These are phyloP conservation scores for Thunnus thynnus DNA, from an alignment of 2,113 vertebrate genomes.

Conservation along the genomic window DNA sequence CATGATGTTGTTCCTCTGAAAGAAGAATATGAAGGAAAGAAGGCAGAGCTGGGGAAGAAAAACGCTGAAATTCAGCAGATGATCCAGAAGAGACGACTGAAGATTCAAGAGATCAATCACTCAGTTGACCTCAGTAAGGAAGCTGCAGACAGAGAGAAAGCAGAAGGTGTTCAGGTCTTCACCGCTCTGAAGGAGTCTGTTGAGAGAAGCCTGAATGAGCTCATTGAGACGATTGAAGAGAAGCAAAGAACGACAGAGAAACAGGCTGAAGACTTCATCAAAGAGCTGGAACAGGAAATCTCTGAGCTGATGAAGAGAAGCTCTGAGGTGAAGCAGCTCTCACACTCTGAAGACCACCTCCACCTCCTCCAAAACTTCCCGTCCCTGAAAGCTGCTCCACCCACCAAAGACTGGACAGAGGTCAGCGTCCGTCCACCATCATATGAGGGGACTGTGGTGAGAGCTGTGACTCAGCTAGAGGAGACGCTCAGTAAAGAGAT, in stretches of 20 bases:
- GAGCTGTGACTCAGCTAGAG: not conserved
- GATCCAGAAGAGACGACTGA: too few species aligned
- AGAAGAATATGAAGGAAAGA: too few species aligned
- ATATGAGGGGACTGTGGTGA: not conserved
- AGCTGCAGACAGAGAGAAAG: not conserved
- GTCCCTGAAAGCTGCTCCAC: too few species aligned
- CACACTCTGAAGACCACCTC: conserved; percentile 15
- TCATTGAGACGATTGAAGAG: not conserved
- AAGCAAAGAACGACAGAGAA: not conserved
- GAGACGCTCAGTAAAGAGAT: too few species aligned
- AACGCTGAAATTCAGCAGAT: too few species aligned
- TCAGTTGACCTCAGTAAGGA: not conserved
- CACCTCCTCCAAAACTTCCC: not conserved
- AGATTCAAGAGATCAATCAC: too few species aligned
- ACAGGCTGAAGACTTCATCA: not conserved
- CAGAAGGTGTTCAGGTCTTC: conserved; percentile 1
- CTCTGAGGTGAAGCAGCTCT: conserved; percentile 1
- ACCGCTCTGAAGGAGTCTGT: not conserved
- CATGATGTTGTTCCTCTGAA: too few species aligned
- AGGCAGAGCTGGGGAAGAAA: too few species aligned
- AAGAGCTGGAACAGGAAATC: conserved; percentile 5
- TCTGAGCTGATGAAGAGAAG: not conserved
- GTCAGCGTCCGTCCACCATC: not conserved
- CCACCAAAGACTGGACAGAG: not conserved
- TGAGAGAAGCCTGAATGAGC: not conserved